These are phyloP conservation scores for Plutella xylostella DNA, from an alignment of 2,888 invertebrate genomes.

Conservation along the genomic window DNA sequence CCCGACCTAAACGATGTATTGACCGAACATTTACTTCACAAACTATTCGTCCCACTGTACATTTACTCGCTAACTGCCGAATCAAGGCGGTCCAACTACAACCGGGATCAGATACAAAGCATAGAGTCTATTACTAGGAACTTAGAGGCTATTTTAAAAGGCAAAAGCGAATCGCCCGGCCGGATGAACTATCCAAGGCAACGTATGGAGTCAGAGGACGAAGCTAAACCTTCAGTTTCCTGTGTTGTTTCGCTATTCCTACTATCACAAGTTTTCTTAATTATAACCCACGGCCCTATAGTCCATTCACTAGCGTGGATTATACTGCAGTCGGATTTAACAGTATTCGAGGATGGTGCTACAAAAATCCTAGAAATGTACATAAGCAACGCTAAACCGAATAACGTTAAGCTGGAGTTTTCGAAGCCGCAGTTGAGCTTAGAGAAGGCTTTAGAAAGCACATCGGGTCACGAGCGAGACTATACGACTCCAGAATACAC, in stretches of 20 bases:
- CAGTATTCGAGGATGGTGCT: conserved; percentile 77
- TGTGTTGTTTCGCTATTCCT: conserved; percentile 92
- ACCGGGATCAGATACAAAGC: conserved; percentile 54
- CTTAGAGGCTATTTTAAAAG: conserved; percentile 73
- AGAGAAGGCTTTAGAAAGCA: conserved; percentile 77
- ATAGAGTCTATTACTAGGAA: conserved; percentile 74
- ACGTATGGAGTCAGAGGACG: conserved; percentile 59
- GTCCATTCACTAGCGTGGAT: conserved; percentile 93
- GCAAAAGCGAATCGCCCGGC: conserved; percentile 62
- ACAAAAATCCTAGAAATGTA: conserved; percentile 76
- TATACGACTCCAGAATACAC: conserved; percentile 56
- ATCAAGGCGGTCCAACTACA: conserved; percentile 38
- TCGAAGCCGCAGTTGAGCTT: conserved; percentile 80
- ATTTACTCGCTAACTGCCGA: conserved; percentile 85
- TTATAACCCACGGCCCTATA: conserved; percentile 90
- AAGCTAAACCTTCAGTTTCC: conserved; percentile 80
- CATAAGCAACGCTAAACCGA: conserved; percentile 66
- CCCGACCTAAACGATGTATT: conserved; percentile 93
- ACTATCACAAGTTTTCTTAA: conserved; percentile 94
- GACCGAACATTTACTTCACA: conserved; percentile 93
- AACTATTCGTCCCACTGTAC: conserved; percentile 92
- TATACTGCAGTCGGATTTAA: conserved; percentile 84
- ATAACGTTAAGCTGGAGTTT: conserved; percentile 70
- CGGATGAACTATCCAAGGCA: conserved; percentile 43
- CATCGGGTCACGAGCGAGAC: conserved; percentile 50